Conservation (phyloP, 2,113 vertebrate species). For the Varanus komodoensis region DNA sequence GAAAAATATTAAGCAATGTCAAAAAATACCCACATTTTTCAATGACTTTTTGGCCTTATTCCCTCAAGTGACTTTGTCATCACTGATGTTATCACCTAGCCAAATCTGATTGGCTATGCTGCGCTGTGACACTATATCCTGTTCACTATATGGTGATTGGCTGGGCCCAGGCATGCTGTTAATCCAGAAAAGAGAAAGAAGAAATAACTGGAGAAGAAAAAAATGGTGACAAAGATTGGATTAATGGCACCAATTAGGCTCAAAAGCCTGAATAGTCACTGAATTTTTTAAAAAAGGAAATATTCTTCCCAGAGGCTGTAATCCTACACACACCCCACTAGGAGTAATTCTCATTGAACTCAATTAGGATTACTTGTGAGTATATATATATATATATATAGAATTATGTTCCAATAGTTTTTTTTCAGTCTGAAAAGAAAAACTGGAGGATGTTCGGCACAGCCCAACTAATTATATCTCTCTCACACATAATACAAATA, state of each 20-base stretch:
- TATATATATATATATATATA: not conserved
- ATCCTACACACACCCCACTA: not conserved
- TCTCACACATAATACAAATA: not conserved
- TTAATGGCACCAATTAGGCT: not conserved
- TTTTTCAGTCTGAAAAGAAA: not conserved
- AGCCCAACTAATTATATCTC: not conserved
- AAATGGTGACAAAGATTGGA: not conserved
- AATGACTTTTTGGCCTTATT: not conserved
- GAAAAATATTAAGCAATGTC: not conserved
- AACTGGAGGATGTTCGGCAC: not conserved
- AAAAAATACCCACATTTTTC: not conserved
- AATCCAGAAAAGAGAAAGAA: not conserved
- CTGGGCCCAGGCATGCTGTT: not conserved
- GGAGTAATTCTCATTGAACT: not conserved
- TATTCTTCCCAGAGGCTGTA: not conserved
- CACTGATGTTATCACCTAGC: not conserved
- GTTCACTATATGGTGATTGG: not conserved
- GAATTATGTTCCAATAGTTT: not conserved
- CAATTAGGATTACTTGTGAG: not conserved
- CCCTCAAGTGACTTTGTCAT: not conserved
- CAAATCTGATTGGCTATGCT: not conserved
- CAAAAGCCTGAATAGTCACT: not conserved
- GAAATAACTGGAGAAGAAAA: not conserved
- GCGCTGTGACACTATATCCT: not conserved
- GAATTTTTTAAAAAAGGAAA: not conserved